Base-by-base conservation (phyloP, 2,113 vertebrate species). In the Catagonus wagneri region DNA sequence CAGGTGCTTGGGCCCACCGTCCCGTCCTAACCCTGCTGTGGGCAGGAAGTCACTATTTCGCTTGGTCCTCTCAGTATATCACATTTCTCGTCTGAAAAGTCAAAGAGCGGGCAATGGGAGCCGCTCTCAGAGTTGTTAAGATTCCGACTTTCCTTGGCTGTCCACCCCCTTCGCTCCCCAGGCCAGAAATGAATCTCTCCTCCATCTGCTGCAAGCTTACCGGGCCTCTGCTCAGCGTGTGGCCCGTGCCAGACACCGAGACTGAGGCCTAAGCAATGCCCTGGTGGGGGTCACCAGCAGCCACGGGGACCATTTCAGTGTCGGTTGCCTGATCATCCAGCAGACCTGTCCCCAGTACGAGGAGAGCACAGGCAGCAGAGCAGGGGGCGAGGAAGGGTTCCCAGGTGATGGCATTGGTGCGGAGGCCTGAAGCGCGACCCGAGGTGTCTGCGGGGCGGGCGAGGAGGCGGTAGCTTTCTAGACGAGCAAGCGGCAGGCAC, bases 291-390 rank as follows among this genome's bases (percentile, higher is more conserved):
- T 83, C 34, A 2, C 61, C 2, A 1, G 83, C 54, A 54, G 89
- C 72, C 74, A 32, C 39, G 29, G 7, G 19, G 78, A 23, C 72
- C 54, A 14, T 11, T 1, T 36, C 25, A 16, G 56, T 1, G 44
- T 81, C 83, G 1, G 20, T 0, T 6, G 2, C 11, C 65, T 6
- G 0, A 32, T 1, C 1, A 0, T 16, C 80, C 50, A 32, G 32
- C 0, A 1, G 58, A 61, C 75, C 15, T 0, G 27, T 1, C 7
- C 27, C 27, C 7, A 2, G 61, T 9, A 39, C 27, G 32, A 27
- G 58, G 68, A 61, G 16, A 1, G 15, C 27, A 25, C 25, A 8
- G 92, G 80, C 9, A 22, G 65, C 1, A 10, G 68, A 1, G 20
- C 20, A 74, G 54, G 84, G 25, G 4, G 7, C 2, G 23, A 72